Evolutionary conservation across 2,888 invertebrate species (phyloP).

Genomic region (Helicoverpa assulta): DNA sequence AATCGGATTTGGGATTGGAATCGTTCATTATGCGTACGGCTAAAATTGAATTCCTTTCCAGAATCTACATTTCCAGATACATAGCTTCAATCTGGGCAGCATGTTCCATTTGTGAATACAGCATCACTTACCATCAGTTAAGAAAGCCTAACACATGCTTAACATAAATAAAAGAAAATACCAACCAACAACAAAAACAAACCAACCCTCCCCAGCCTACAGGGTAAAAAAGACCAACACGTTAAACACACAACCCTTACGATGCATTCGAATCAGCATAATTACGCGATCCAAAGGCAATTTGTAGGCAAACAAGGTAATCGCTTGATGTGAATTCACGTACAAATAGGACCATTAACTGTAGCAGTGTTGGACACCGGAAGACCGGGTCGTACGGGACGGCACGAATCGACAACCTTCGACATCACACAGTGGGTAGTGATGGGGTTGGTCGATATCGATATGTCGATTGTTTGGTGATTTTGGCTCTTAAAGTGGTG

Average conservation of each 20-base stretch:
- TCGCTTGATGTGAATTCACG: slow-evolving; percentile 63
- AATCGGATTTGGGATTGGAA: too few species aligned
- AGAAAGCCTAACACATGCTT: too few species aligned
- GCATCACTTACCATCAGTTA: too few species aligned
- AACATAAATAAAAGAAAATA: not conserved
- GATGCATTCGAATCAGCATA: slow-evolving; percentile 55
- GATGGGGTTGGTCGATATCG: slow-evolving; percentile 67
- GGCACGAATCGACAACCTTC: slow-evolving; percentile 82
- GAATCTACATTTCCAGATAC: too few species aligned
- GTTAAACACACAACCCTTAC: slow-evolving; percentile 33
- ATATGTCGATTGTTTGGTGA: slow-evolving; percentile 19
- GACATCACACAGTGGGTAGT: slow-evolving; percentile 85
- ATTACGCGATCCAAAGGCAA: slow-evolving; percentile 56
- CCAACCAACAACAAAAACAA: not conserved
- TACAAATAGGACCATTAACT: slow-evolving; percentile 80
- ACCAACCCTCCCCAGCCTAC: not conserved
- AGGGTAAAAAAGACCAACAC: slow-evolving; percentile 5
- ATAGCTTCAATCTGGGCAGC: too few species aligned
- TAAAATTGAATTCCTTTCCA: too few species aligned
- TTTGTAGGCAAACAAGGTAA: slow-evolving; percentile 64
- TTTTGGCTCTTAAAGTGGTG: not conserved
- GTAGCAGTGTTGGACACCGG: slow-evolving; percentile 82
- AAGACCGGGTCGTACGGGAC: slow-evolving; percentile 82
- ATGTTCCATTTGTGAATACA: too few species aligned
- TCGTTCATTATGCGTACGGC: too few species aligned